Percentiles rank a stretch among this genome's conserved stretches.
Conservation (phyloP, 2,113 vertebrate genomes). For the Seriola quinqueradiata region DNA sequence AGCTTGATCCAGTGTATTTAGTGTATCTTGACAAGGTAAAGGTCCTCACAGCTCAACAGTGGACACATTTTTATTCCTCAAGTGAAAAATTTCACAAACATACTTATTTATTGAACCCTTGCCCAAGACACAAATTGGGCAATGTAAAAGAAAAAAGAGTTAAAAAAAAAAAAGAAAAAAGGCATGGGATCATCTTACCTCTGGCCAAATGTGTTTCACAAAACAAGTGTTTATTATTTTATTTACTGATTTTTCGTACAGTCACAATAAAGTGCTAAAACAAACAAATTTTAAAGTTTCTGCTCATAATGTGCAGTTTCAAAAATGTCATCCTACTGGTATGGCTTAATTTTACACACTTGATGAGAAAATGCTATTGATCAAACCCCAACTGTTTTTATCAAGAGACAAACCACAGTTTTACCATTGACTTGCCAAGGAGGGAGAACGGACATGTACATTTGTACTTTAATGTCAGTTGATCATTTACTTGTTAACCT, state of each 20-base stretch:
- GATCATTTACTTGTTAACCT: not conserved
- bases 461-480: not conserved
- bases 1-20: slow-evolving; percentile 37
- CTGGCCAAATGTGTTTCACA: slow-evolving; percentile 70
- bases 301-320: slow-evolving; percentile 6
- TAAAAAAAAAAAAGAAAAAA: slow-evolving; percentile 5
- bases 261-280: slow-evolving; percentile 79
- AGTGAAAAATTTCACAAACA: not conserved
- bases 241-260: slow-evolving; percentile 79
- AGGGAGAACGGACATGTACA: not conserved
- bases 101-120: slow-evolving; percentile 44
- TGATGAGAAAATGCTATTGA: not conserved
- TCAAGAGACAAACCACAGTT: not conserved
- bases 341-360: not conserved
- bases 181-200: slow-evolving; percentile 50
- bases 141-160: slow-evolving; percentile 19
- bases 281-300: slow-evolving; percentile 24
- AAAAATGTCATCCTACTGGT: not conserved
- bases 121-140: slow-evolving; percentile 10
- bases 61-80: slow-evolving; percentile 27
- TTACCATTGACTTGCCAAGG: not conserved
- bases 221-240: slow-evolving; percentile 69
- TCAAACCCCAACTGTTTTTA: not conserved
- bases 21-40: slow-evolving; percentile 41
- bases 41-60: slow-evolving; percentile 25